Conservation (phyloP, 30 jellyfish, hydroid and myxozoan genomes). For the Hydractinia echinata region DNA sequence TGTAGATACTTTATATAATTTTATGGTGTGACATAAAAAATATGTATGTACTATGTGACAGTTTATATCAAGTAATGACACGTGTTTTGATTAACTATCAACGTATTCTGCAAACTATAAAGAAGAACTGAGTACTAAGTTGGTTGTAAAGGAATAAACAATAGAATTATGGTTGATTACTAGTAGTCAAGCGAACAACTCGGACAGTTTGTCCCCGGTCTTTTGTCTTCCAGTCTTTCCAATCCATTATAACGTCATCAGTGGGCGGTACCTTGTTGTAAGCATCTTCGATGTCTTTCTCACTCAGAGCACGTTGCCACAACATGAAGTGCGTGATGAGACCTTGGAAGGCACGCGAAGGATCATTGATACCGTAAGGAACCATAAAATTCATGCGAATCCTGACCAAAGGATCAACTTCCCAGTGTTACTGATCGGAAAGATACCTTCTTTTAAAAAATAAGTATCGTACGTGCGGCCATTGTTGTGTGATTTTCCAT, state of each 20-base stretch:
- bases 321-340: not conserved
- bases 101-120: too few species aligned
- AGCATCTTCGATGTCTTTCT: slow-evolving; percentile 6
- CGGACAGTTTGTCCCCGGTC: not conserved
- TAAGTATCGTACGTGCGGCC: not conserved
- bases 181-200: slow-evolving; percentile 5
- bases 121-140: too few species aligned
- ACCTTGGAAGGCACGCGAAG: slow-evolving; percentile 14
- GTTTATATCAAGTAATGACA: too few species aligned
- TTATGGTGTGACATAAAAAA: too few species aligned
- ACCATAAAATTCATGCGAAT: not conserved
- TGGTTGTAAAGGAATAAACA: too few species aligned
- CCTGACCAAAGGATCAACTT: slow-evolving; percentile 13
- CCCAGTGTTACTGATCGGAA: slow-evolving; percentile 6
- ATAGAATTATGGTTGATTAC: slow-evolving; percentile 11
- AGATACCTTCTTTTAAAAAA: not conserved
- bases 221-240: slow-evolving; percentile 13
- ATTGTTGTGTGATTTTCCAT: not conserved
- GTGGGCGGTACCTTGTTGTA: slow-evolving; percentile 5
- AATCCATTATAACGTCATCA: not conserved
- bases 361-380: slow-evolving; percentile 11
- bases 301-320: not conserved
- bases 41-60: too few species aligned
- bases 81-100: too few species aligned
- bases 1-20: too few species aligned